Conservation (phyloP, 1,140 invertebrate genomes). For the Ceratina australensis region DNA sequence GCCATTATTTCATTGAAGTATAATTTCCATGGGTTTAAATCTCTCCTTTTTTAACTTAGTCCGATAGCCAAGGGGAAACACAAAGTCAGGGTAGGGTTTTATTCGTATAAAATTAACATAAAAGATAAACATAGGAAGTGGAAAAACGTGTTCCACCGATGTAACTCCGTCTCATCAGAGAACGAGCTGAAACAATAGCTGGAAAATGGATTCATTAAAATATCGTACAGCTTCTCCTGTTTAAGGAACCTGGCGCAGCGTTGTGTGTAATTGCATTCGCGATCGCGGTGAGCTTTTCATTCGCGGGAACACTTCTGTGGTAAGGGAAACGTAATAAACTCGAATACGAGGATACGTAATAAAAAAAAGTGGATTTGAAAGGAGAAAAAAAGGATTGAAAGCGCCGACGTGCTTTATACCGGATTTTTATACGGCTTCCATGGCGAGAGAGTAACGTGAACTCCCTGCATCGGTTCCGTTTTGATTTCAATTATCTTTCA, state of each 20-base stretch:
- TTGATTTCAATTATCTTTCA: constrained; percentile 49
- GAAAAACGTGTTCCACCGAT: not conserved
- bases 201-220: constrained; percentile 22
- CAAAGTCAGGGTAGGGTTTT: no score
- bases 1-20: no score
- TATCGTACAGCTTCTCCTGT: not conserved
- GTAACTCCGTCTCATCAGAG: not conserved
- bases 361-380: not conserved
- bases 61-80: no score
- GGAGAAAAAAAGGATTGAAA: not conserved
- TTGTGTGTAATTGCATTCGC: not conserved
- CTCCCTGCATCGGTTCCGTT: constrained; percentile 23
- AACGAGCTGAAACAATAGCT: not conserved
- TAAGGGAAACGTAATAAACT: constrained; percentile 28
- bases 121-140: not conserved
- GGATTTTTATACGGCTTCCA: constrained; percentile 1
- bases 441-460: not conserved
- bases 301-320: constrained; percentile 9
- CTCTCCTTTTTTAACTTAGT: no score
- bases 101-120: no score
- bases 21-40: no score
- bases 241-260: not conserved
- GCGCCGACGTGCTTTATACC: not conserved
- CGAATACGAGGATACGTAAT: not conserved
- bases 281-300: constrained; percentile 23